phyloP scores from a whole-genome alignment of 2,888 invertebrate species.

The Aromia moschata region DNA sequence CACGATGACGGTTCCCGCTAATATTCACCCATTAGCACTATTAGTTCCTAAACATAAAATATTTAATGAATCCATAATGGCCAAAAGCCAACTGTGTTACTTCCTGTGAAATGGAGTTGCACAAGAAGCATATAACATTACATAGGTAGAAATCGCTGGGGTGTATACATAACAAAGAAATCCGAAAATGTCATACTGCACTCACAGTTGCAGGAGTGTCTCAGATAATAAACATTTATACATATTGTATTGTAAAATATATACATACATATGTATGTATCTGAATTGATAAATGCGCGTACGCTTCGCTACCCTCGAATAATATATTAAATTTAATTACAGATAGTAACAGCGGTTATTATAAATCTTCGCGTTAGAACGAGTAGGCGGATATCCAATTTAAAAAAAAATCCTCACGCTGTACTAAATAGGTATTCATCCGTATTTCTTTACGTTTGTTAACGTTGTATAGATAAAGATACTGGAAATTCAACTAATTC shows the following conservation, averaged over 20 bases:
- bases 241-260: too few relatives aligned
- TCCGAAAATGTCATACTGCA: constrained; percentile 19
- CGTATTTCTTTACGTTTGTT: background rate
- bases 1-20: too few relatives aligned
- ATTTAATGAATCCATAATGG: too few relatives aligned
- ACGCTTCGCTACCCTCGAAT: constrained; percentile 40
- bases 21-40: too few relatives aligned
- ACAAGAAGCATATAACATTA: constrained; percentile 4
- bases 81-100: too few relatives aligned
- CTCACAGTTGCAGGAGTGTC: constrained; percentile 17
- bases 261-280: too few relatives aligned
- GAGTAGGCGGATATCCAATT: background rate
- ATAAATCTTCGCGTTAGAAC: constrained; percentile 4
- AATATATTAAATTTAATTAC: constrained; percentile 36
- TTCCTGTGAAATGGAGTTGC: constrained; percentile 13
- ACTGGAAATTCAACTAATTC: background rate
- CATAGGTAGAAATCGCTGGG: background rate
- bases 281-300: background rate
- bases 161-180: constrained; percentile 13
- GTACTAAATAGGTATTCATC: background rate
- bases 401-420: background rate
- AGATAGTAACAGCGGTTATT: background rate
- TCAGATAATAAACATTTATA: constrained; percentile 7
- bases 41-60: too few relatives aligned
- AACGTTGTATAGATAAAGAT: background rate